Percentiles rank a stretch among this genome's conserved stretches.
phyloP scores from a whole-genome alignment of 2,113 vertebrate species.

The Anoura caudifer region DNA sequence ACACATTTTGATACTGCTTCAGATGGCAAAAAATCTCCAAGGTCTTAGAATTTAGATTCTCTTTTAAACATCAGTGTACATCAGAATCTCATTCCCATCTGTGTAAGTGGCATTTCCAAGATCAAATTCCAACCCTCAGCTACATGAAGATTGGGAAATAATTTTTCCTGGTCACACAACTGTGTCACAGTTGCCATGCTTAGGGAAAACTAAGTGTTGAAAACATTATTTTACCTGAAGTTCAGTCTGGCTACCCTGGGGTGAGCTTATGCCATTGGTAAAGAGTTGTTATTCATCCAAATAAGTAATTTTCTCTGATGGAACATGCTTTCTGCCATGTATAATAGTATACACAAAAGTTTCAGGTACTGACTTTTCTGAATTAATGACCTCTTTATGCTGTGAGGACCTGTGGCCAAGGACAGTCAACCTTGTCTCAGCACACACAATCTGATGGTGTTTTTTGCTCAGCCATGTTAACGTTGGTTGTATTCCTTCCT shows the following conservation, averaged over 20 bases:
- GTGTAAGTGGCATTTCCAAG: background rate
- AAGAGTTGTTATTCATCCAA: background rate
- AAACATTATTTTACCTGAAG: background rate
- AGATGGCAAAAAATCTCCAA: background rate
- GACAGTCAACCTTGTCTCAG: background rate
- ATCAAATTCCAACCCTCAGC: background rate
- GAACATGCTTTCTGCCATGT: background rate
- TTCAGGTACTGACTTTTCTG: background rate
- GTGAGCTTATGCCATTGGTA: background rate
- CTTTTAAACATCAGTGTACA: background rate
- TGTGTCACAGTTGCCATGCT: background rate
- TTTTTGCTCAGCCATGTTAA: background rate
- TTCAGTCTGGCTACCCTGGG: background rate
- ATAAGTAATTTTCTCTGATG: background rate
- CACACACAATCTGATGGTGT: background rate
- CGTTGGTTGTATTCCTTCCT: background rate
- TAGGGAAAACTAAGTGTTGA: background rate
- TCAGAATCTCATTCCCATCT: background rate
- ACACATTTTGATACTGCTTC: background rate
- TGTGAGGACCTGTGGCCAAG: background rate
- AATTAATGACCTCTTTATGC: background rate
- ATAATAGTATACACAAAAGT: background rate
- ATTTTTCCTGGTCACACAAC: background rate
- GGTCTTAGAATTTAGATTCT: background rate
- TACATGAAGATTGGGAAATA: background rate